Base-by-base conservation (phyloP, 2,888 invertebrate species). In the Agrochola litura region DNA sequence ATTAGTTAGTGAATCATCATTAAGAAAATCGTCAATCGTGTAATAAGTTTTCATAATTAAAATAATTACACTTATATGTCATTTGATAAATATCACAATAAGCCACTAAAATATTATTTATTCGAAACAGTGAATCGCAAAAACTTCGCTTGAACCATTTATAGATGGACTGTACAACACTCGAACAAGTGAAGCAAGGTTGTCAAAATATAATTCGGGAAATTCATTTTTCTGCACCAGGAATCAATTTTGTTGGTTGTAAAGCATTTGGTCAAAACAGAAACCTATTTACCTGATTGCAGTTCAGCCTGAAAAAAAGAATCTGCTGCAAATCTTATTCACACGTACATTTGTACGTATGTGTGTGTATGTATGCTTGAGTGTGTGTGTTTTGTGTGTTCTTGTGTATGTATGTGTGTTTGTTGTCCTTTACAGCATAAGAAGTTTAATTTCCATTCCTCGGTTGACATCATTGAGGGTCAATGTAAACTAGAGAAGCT, bases 171-270 rank as follows among this genome's bases (percentile, higher is more conserved):
- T 60, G 67, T 60, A 67, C n/a, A 61, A 19, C 46, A 76, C 14
- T 67, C n/a, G 66, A 54, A 46, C n/a, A 54, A 22, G 12, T 68
- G 30, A 22, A 69, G 22, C 37, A 54, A 69, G 77, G 77, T 61
- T 77, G 77, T 37, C 77, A 22, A 52, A 60, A 30, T 8, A 5
- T 9, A 41, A 49, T 41, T n/a, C 6, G 25, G 22, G 9, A 37
- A 5, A 64, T n/a, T n/a, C 9, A 12, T 43, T 63, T 63, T 16
- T 43, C 43, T 30, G 30, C 5, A 19, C 43, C 0, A 56, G 14
- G 37, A 37, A n/a, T n/a, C 3, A 16, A 37, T 41, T 41, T 12
- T 4, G 37, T 37, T 5, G 10, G 22, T 30, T 61, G 30, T 43
- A 6, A 52, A 52, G 25, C 8, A 16, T 49, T 25, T 0, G 9